Evolutionary conservation across 1,140 invertebrate genomes (phyloP), one percentile per base, ranked within the genome.

Genomic region (Magallana gigas): DNA sequence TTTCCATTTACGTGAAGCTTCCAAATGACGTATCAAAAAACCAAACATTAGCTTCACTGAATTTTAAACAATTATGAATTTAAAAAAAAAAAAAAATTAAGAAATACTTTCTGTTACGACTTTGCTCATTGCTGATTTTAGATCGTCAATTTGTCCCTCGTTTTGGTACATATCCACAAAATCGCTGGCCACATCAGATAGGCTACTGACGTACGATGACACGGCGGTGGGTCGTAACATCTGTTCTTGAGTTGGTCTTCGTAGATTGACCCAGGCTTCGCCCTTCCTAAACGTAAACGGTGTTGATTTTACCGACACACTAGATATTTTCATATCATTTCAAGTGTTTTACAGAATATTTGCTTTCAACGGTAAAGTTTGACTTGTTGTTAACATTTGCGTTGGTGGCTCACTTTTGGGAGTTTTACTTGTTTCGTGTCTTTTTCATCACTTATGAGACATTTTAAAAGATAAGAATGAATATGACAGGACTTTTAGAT

Each of bases 91-190:
- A 23, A 23, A 23, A 23, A 23, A 23, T 23, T 23, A 23, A 23
- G 23, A 23, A 11, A 57, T 68, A 88, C 87, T 85, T 84, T 88
- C 87, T 71, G 84, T 88, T 14, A 84, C 83, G 56, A 83, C 85
- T 12, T 83, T 83, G 48, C 68, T 71, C 29, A 88, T 14, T 5
- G 57, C 60, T 1, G 36, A 56, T 9, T 68, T 57, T 8, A 71
- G 29, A 82, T 88, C 87, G 8, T 88, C 84, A 8, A 86, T 58
- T 8, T 16, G 48, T 1, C 58, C 62, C 18, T 80, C 76, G 9
- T 58, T 57, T n/a, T 57, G 16, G 5, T 83, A 59, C 8, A 6
- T 59, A 0, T 36, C 16, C 6, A 88, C 57, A 83, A 85, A 88
- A 56, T 88, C 87, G 57, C 83, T 64, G 5, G 87, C 80, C 60